Evolutionary conservation across 2,113 vertebrate species (phyloP), one percentile per base, ranked within the genome.

Genomic region (Saccopteryx leptura): DNA sequence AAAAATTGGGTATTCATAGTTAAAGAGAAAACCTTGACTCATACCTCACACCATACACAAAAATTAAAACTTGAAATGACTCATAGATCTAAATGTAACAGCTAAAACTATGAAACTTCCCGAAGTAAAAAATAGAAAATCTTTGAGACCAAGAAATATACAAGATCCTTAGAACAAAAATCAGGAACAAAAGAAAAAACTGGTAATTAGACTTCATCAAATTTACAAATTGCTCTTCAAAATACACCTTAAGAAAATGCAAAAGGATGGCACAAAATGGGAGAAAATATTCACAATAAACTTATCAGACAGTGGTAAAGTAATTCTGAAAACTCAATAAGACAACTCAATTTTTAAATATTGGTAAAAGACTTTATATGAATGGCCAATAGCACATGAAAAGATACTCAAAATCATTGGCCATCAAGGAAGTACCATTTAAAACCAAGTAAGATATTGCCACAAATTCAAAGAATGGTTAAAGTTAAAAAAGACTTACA

Each of bases 371-470:
- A 92, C 4, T 60, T 82, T 60, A 52, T 54, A 58, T 76, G 81
- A 93, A 48, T 60, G 68, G 39, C 63, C 72, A 76, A 61, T 17
- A 68, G 56, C 17, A 83, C 58, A 88, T 39, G n/a, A 63, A 92
- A 96, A 84, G 54, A 96, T 76, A 31, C 31, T 65, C 66, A 65
- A 97, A 94, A 94, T 72, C 50, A 87, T 61, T 39, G 85, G 48
- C 24, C 82, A 68, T 14, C 7, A 91, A 7, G 50, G 12, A 83
- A 93, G 82, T n/a, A 91, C 10, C 82, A 71, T 93, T 80, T 74
- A 93, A 96, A 97, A 83, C 33, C 61, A 90, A 89, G 94, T 39
- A 28, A 91, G n/a, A 85, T n/a, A 83, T 26, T 58, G 82, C 24
- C 14, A 78, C 17, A 85, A 23, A 84, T 7, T 28, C 24, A 69